phyloP scores from a whole-genome alignment of 2,113 vertebrate genomes.

The Sinocyclocheilus anophthalmus region DNA sequence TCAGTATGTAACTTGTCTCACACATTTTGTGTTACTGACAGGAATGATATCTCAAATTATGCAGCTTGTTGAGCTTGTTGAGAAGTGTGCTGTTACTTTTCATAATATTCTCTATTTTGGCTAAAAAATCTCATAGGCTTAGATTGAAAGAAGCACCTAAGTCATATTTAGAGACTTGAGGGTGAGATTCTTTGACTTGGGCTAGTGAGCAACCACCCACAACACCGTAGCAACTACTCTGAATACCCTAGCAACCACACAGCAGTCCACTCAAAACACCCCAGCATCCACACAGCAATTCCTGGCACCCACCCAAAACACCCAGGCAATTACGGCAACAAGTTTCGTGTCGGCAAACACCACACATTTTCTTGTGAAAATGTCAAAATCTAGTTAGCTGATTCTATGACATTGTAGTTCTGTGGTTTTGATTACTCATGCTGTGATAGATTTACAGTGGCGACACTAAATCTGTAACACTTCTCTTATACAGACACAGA shows the following conservation, averaged over 20 bases:
- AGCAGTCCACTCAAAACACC: slow-evolving; percentile 4
- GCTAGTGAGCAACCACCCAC: background rate
- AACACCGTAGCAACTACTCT: background rate
- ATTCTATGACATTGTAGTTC: too few species aligned
- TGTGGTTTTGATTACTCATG: background rate
- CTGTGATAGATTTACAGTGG: background rate
- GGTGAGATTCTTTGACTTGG: background rate
- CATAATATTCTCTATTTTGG: background rate
- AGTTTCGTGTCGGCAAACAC: background rate
- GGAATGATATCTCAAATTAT: background rate
- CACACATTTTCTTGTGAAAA: background rate
- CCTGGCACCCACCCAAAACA: background rate
- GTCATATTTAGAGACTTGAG: background rate
- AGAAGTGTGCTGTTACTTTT: background rate
- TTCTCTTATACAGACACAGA: background rate
- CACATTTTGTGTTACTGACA: background rate
- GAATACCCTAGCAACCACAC: background rate
- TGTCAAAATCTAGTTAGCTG: background rate
- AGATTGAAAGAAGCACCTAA: background rate
- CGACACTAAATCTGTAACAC: background rate
- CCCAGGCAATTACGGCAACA: background rate
- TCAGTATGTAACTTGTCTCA: background rate
- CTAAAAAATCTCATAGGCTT: background rate
- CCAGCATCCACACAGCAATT: background rate
- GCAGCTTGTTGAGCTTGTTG: background rate